Conservation (phyloP, 2,113 vertebrate species). For the Emydura subglobosa region DNA sequence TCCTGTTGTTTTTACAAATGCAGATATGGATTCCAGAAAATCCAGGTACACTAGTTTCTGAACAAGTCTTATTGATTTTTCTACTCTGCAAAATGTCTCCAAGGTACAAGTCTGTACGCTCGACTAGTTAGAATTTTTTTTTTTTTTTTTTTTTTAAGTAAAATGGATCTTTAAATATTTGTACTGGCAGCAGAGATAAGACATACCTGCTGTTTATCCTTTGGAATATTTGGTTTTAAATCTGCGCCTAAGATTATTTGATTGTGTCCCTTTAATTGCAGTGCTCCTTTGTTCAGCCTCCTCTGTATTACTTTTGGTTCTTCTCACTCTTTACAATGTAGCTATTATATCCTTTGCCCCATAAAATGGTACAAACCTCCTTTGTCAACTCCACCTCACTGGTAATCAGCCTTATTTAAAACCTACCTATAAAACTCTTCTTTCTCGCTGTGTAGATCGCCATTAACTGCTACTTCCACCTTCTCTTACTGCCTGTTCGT, state of each 20-base stretch:
- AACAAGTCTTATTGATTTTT: not conserved
- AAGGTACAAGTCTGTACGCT: not conserved
- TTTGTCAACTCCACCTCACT: not conserved
- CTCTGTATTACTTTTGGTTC: not conserved
- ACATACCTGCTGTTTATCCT: not conserved
- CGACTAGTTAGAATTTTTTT: no score
- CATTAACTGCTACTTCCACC: not conserved
- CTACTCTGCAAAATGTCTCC: not conserved
- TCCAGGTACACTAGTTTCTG: not conserved
- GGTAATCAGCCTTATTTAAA: not conserved
- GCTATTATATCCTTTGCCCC: not conserved
- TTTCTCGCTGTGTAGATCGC: not conserved
- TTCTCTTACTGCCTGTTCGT: not conserved
- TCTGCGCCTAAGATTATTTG: not conserved
- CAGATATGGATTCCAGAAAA: not conserved
- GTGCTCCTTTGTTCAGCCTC: not conserved
- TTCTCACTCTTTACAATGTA: not conserved
- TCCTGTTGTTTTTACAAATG: not conserved
- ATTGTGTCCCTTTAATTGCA: not conserved
- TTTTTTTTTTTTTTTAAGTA: no score
- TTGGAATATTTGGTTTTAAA: not conserved
- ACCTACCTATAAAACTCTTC: not conserved
- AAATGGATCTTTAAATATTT: not conserved
- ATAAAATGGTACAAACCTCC: not conserved
- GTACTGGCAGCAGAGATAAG: fast-evolving